Evolutionary conservation across 2,797 vertebrate species (phyloP).

Genomic region (Spheniscus humboldti): DNA sequence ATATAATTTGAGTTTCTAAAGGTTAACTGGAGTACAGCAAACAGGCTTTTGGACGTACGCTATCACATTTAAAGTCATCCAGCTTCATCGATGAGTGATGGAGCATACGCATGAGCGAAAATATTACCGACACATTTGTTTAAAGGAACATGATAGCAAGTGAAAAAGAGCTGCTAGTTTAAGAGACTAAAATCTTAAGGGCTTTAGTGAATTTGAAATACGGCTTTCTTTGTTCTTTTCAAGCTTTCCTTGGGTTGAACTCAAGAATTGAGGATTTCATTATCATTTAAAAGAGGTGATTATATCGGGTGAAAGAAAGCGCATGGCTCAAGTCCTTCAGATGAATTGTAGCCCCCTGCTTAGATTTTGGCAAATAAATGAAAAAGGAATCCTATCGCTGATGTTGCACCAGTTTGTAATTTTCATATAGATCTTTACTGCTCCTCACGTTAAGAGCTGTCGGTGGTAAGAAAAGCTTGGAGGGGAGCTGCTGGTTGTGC

Average conservation of each 20-base stretch:
- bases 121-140: not conserved
- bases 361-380: not conserved
- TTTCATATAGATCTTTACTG: not conserved
- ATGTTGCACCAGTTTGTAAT: not conserved
- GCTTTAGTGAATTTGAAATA: not conserved
- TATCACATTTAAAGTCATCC: not conserved
- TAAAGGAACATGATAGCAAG: not conserved
- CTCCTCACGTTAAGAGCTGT: accelerated
- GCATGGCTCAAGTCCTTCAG: not conserved
- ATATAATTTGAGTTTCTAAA: not conserved
- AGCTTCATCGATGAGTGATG: not conserved
- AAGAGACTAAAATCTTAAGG: not conserved
- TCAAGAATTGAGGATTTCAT: slow-evolving; percentile 3
- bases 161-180: not conserved
- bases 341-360: not conserved
- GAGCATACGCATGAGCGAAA: not conserved
- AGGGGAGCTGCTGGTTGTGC: not conserved
- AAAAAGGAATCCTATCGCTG: not conserved
- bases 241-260: not conserved
- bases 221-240: not conserved
- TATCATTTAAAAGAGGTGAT: not conserved
- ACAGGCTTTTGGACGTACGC: not conserved
- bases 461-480: not conserved
- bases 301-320: not conserved
- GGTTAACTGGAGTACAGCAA: not conserved